A percentile compares a stretch with the other conserved stretches of the same genome.
Evolutionary conservation across 2,888 invertebrate species (phyloP).

Genomic region (Drosophila mercatorum): DNA sequence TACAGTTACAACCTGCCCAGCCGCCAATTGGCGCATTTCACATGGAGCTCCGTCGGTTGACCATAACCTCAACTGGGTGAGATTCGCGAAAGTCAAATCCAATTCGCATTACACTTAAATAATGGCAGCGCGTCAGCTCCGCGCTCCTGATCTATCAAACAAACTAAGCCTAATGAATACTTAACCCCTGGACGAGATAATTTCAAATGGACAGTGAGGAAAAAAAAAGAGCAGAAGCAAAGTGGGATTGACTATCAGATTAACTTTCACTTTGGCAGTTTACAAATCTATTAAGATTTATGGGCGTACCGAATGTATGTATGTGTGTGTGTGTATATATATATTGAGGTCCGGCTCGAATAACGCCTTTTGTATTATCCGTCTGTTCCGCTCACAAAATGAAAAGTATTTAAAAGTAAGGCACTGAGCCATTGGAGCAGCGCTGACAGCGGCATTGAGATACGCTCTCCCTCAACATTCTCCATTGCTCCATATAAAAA

Average conservation of each 20-base stretch:
- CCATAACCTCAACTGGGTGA: slow-evolving; percentile 44
- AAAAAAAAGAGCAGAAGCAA: slow-evolving; percentile 21
- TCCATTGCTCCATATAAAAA: neutral
- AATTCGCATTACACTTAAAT: slow-evolving; percentile 32
- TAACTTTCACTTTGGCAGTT: slow-evolving; percentile 63
- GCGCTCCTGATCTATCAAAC: slow-evolving; percentile 42
- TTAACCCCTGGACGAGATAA: slow-evolving; percentile 50
- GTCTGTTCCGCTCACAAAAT: slow-evolving; percentile 40
- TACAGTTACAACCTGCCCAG: slow-evolving; percentile 50
- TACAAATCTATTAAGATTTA: slow-evolving; percentile 67
- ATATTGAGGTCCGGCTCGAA: slow-evolving; percentile 39
- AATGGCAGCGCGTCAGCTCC: neutral
- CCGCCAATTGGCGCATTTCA: slow-evolving; percentile 50
- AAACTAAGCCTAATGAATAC: slow-evolving; percentile 58
- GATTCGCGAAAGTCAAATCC: slow-evolving; percentile 30
- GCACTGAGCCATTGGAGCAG: slow-evolving; percentile 17
- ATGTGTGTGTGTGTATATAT: slow-evolving; percentile 12
- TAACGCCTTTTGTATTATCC: slow-evolving; percentile 18
- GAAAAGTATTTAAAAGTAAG: slow-evolving; percentile 32
- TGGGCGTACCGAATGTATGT: slow-evolving; percentile 45
- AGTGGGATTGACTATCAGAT: slow-evolving; percentile 53
- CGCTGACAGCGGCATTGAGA: neutral
- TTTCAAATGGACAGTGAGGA: slow-evolving; percentile 18
- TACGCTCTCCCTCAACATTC: slow-evolving; percentile 15
- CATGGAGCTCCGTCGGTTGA: slow-evolving; percentile 27